Base-by-base conservation (phyloP, 1,140 invertebrate species). In the Drosophila baimaii region DNA sequence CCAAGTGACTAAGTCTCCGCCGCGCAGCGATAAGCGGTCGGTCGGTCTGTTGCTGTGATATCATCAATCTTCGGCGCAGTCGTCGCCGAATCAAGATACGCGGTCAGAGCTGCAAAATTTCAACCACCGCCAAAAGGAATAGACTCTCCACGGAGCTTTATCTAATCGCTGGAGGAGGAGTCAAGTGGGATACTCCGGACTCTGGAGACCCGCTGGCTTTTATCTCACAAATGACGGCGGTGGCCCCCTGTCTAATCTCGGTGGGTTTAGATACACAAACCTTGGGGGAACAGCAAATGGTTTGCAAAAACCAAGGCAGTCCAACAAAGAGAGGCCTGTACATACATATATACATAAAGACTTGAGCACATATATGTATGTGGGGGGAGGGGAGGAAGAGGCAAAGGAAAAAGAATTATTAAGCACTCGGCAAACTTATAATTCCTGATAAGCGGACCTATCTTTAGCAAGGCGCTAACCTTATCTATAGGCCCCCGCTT, bases 351-450 rank as follows among this genome's bases (percentile, higher is more conserved):
- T 19, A 63, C n/a, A 65, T 44, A 33, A 3, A 47, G n/a, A 23
- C 27, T 17, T 15, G 5, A 31, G 33, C 17, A 17, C 23, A 54
- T 27, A 15, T 10, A 19, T 58, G 12, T 43, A n/a, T 41, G 35
- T 31, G 33, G 9, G 70, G 21, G 21, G 29, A 25, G 33, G 9
- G 70, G 21, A 17, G 29, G 33, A 76, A 80, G 44, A 61, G 41
- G 33, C 56, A 70, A 33, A 43, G 23, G 15, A 49, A 62, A 62
- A 61, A 43, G 33, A 69, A 63, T 56, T 52, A 54, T 75, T 74
- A 84, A 88, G 77, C 44, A 80, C 71, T 83, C 58, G 80, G 68
- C 83, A 79, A 79, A 89, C 83, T 83, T 58, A 74, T 80, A 83
- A 90, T 78, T 57, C 77, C 43, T 72, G 84, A 81, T 80, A 82